Conservation (phyloP, 2,888 invertebrate species). For the Gastrophysa polygoni region DNA sequence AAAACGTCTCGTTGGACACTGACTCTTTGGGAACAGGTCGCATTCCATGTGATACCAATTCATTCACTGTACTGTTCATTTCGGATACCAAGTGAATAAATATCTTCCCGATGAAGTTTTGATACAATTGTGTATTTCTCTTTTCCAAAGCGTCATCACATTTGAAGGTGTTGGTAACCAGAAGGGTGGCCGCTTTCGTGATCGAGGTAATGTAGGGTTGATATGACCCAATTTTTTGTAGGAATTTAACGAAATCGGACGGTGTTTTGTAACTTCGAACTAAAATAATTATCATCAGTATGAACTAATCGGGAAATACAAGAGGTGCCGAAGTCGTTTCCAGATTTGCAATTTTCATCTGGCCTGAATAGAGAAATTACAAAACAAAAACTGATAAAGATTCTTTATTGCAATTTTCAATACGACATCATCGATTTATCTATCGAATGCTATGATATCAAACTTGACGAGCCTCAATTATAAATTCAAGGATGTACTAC, state of each 20-base stretch:
- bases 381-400: no score
- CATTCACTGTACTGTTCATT: slow-evolving; percentile 49
- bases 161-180: slow-evolving; percentile 43
- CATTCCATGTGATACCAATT: slow-evolving; percentile 36
- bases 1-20: slow-evolving; percentile 35
- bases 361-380: no score
- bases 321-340: no score
- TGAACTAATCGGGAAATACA: no score
- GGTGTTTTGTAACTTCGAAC: slow-evolving; percentile 24
- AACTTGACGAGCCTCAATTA: no score
- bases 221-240: slow-evolving; percentile 41
- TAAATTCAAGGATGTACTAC: no score
- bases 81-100: slow-evolving; percentile 48
- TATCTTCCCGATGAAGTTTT: slow-evolving; percentile 47
- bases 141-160: slow-evolving; percentile 28
- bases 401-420: no score
- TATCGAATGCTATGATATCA: no score
- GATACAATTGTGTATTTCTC: slow-evolving; percentile 36
- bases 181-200: slow-evolving; percentile 42
- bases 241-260: slow-evolving; percentile 40
- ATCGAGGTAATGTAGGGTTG: slow-evolving; percentile 48
- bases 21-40: slow-evolving; percentile 27
- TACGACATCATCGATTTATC: no score
- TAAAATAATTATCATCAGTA: slow-evolving; percentile 16
- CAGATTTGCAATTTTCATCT: no score